Conservation (phyloP, 2,113 vertebrate species). For the Limanda limanda region DNA sequence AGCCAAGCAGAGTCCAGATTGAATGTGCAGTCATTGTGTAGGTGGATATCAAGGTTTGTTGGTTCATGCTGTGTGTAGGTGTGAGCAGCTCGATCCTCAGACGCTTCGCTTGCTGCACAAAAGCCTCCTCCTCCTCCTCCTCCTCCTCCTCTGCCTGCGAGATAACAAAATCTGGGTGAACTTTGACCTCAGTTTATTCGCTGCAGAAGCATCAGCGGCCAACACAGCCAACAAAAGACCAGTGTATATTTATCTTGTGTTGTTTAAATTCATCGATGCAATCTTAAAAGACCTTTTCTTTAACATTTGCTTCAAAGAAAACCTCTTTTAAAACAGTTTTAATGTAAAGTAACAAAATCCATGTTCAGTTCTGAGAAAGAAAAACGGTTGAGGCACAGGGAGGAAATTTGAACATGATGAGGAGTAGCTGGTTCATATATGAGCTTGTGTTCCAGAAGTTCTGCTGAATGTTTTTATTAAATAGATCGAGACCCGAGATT, state of each 20-base stretch:
- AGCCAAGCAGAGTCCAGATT: conserved; percentile 29
- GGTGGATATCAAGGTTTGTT: conserved; percentile 63
- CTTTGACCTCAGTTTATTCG: conserved; percentile 30
- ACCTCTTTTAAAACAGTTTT: too few relatives aligned
- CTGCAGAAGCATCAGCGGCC: neutral
- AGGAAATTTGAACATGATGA: too few relatives aligned
- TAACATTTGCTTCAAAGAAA: too few relatives aligned
- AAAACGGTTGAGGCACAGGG: too few relatives aligned
- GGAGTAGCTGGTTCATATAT: too few relatives aligned
- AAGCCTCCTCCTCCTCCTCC: neutral
- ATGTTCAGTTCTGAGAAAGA: too few relatives aligned
- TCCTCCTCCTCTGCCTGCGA: neutral
- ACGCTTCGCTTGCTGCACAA: conserved; percentile 33
- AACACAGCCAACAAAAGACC: neutral
- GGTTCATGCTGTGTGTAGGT: conserved; percentile 55
- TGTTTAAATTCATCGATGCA: neutral
- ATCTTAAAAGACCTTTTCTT: too few relatives aligned
- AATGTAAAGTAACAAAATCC: too few relatives aligned
- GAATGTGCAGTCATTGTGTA: conserved; percentile 50
- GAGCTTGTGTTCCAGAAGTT: too few relatives aligned
- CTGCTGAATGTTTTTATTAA: too few relatives aligned
- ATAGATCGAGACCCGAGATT: too few relatives aligned
- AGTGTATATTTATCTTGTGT: neutral
- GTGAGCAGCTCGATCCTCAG: conserved; percentile 50
- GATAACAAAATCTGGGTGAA: conserved; percentile 28